These are phyloP conservation scores for Drosophila elegans DNA, from an alignment of 1,140 invertebrate species.

Conservation along the genomic window DNA sequence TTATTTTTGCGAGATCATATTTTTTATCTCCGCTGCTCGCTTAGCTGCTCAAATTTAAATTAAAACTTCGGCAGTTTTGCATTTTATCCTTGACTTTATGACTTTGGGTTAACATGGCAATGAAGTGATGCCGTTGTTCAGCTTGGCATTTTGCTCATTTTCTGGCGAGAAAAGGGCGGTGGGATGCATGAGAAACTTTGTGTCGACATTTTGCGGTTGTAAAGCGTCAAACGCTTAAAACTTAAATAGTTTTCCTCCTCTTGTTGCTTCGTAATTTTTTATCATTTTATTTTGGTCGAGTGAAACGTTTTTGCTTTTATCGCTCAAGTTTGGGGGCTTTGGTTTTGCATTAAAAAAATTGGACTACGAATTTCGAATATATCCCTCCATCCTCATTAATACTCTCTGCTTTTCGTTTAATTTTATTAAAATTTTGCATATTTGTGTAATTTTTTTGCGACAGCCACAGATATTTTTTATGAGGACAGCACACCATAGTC, in stretches of 20 bases:
- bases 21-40: slow-evolving; percentile 38
- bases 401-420: slow-evolving; percentile 40
- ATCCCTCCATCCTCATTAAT: not conserved
- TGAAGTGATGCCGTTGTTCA: slow-evolving; percentile 52
- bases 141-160: slow-evolving; percentile 26
- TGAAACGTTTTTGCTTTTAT: slow-evolving; percentile 59
- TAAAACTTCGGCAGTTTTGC: slow-evolving; percentile 79
- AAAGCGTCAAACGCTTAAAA: slow-evolving; percentile 82
- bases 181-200: slow-evolving; percentile 68
- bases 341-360: slow-evolving; percentile 48
- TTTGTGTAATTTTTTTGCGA: slow-evolving; percentile 40
- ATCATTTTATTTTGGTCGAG: slow-evolving; percentile 42
- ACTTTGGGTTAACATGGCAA: slow-evolving; percentile 73
- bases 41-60: slow-evolving; percentile 72
- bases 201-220: slow-evolving; percentile 79
- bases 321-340: slow-evolving; percentile 57
- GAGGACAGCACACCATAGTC: slow-evolving; percentile 4
- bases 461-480: slow-evolving; percentile 51
- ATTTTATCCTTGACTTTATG: slow-evolving; percentile 82
- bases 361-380: not conserved
- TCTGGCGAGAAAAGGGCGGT: slow-evolving; percentile 7
- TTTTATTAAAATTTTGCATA: slow-evolving; percentile 62
- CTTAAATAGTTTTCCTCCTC: slow-evolving; percentile 67
- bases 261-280: slow-evolving; percentile 34
- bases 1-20: slow-evolving; percentile 48